Evolutionary conservation across 2,797 vertebrate genomes (phyloP), one percentile per base, ranked within the genome.

Genomic region (Lerista edwardsae): DNA sequence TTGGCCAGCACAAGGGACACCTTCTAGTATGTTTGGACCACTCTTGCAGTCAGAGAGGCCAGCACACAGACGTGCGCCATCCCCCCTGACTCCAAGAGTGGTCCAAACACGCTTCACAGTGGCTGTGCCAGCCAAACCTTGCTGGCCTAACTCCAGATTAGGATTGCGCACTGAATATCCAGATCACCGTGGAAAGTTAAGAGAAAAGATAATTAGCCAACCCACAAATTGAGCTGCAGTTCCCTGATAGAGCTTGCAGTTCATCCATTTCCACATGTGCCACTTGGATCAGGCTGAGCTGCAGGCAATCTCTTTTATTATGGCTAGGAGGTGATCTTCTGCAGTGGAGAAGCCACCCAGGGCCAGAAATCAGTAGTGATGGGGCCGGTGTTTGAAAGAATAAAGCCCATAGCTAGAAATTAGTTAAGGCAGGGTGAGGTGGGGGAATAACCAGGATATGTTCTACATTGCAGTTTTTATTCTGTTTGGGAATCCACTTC

Each of bases 331-430:
- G 86, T 82, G 85, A 61, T 25, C 27, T 78, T 89, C 17, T 77
- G 87, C 64, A 92, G 41, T 81, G 92, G 86, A 85, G 57, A 93
- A 90, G 61, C 44, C 87, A 90, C 86, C 79, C 39, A 89, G 82
- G 89, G 87, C 87, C 69, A 88, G 90, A 90, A 91, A 77, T 88
- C 57, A 61, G 88, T 90, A 95, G 87, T 86, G 85, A 93, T 91
- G 83, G 34, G 92, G 89, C 80, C 77, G 94, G 93, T 94, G 94
- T 95, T 94, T 94, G 91, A 91, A 94, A 87, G 90, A 85, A 95
- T 88, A 96, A 93, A 91, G 92, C 93, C 94, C 93, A 93, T 90
- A 96, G 94, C 91, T 94, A 96, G 91, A 95, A 94, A 95, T 94
- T 91, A 86, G 91, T 92, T 57, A 84, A 78, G 62, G 39, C 17